Evolutionary conservation across 2,888 invertebrate species (phyloP).

Genomic region (Ecdyonurus torrentis): DNA sequence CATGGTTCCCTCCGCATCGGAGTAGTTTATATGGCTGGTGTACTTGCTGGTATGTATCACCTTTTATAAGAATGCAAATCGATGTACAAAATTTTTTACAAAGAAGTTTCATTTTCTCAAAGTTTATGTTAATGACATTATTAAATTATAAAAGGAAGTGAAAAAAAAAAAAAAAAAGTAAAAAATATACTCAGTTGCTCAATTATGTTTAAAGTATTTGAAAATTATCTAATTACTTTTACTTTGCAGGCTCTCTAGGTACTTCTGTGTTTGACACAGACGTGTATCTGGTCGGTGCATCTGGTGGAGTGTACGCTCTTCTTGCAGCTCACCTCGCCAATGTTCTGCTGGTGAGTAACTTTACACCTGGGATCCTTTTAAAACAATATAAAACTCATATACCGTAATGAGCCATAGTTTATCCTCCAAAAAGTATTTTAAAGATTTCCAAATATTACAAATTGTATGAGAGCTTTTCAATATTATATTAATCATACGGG

Average conservation of each 20-base stretch:
- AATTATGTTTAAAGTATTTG: background rate
- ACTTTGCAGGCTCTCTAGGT: slow-evolving; percentile 40
- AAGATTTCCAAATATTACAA: no score
- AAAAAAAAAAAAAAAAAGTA: no score
- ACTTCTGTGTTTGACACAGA: slow-evolving; percentile 88
- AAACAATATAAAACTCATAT: no score
- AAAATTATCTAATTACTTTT: background rate
- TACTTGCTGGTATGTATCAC: slow-evolving; percentile 55
- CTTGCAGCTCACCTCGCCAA: slow-evolving; percentile 92
- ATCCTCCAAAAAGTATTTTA: no score
- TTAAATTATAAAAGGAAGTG: no score
- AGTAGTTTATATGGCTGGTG: slow-evolving; percentile 81
- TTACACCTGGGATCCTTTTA: no score
- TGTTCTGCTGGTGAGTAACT: slow-evolving; percentile 47
- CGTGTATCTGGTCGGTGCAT: slow-evolving; percentile 90
- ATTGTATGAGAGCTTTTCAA: no score
- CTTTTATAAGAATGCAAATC: no score
- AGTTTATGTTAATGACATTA: no score
- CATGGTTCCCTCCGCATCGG: slow-evolving; percentile 81
- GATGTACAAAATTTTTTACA: background rate
- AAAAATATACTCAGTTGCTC: background rate
- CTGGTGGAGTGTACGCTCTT: slow-evolving; percentile 93
- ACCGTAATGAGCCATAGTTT: no score
- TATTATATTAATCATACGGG: no score
- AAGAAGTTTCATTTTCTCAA: background rate